A percentile compares a stretch with the other conserved stretches of the same genome.
phyloP scores from a whole-genome alignment of 2,113 vertebrate genomes.

The Pyxicephalus adspersus region DNA sequence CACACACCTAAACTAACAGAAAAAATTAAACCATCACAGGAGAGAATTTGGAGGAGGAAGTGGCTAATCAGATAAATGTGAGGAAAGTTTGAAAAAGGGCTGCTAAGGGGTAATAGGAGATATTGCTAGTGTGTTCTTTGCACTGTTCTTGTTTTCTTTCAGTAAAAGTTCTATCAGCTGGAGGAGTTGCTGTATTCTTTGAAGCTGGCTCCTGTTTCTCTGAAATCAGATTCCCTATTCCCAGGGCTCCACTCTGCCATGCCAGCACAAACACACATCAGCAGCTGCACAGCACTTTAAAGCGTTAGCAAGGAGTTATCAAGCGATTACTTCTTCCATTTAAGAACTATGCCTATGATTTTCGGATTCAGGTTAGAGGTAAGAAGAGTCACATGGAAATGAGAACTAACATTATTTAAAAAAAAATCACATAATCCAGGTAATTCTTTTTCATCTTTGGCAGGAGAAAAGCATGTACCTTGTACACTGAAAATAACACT shows the following conservation, averaged over 20 bases:
- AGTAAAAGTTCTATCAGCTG: slow-evolving; percentile 75
- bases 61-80: slow-evolving; percentile 63
- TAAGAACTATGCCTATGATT: slow-evolving; percentile 62
- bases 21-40: slow-evolving; percentile 61
- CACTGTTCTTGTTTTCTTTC: slow-evolving; percentile 76
- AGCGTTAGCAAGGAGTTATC: slow-evolving; percentile 66
- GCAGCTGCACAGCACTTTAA: slow-evolving; percentile 72
- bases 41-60: slow-evolving; percentile 64
- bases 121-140: slow-evolving; percentile 71
- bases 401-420: slow-evolving; percentile 5
- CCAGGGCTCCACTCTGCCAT: slow-evolving; percentile 70
- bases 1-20: slow-evolving; percentile 66
- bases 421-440: background rate
- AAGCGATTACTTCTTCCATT: slow-evolving; percentile 66
- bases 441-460: slow-evolving; percentile 12
- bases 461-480: too few species aligned
- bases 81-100: slow-evolving; percentile 66
- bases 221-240: slow-evolving; percentile 79
- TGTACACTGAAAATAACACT: too few species aligned
- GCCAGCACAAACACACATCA: slow-evolving; percentile 79
- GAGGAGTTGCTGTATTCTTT: slow-evolving; percentile 76
- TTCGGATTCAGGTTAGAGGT: slow-evolving; percentile 56
- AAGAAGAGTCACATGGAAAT: slow-evolving; percentile 3
- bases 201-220: slow-evolving; percentile 80
- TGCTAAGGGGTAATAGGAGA: slow-evolving; percentile 65